Evolutionary conservation across 2,113 vertebrate species (phyloP).

Genomic region (Esox niger): DNA sequence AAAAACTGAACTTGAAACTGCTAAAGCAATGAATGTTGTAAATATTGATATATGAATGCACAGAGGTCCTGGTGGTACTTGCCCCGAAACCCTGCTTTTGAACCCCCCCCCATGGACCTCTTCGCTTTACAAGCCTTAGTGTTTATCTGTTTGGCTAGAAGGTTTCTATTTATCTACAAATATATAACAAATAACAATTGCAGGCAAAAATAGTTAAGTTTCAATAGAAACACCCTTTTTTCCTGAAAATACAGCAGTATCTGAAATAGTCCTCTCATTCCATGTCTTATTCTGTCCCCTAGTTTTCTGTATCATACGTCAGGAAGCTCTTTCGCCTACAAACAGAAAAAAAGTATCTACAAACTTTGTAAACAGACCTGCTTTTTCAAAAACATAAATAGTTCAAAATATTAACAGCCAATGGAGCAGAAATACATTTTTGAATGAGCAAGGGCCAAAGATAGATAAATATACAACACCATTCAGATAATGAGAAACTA

Average conservation of each 20-base stretch:
- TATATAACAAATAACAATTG: constrained; percentile 99
- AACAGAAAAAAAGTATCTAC: constrained; percentile 99
- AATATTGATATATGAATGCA: constrained; percentile 89
- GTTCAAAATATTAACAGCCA: constrained; percentile 99
- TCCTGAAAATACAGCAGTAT: constrained; percentile 99
- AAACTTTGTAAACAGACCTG: constrained; percentile 99
- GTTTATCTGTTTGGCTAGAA: constrained; percentile 99
- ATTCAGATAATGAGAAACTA: constrained; percentile 81
- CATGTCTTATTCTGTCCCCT: constrained; percentile 54
- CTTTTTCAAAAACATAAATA: constrained; percentile 99
- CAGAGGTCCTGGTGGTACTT: constrained; percentile 81
- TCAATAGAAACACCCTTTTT: constrained; percentile 99
- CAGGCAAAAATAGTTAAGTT: constrained; percentile 99
- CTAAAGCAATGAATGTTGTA: constrained; percentile 91
- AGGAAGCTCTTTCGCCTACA: constrained; percentile 98
- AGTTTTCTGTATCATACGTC: constrained; percentile 86
- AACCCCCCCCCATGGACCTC: constrained; percentile 69
- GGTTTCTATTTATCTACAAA: constrained; percentile 98
- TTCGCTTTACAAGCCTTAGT: constrained; percentile 97
- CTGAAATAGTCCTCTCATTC: constrained; percentile 87
- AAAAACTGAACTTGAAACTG: constrained; percentile 79
- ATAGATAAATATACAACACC: constrained; percentile 82
- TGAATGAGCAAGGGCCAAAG: constrained; percentile 87
- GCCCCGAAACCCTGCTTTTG: constrained; percentile 39
- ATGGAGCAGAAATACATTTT: constrained; percentile 92